phyloP scores from a whole-genome alignment of 2,113 vertebrate species.

The Dolichotis patagonum region DNA sequence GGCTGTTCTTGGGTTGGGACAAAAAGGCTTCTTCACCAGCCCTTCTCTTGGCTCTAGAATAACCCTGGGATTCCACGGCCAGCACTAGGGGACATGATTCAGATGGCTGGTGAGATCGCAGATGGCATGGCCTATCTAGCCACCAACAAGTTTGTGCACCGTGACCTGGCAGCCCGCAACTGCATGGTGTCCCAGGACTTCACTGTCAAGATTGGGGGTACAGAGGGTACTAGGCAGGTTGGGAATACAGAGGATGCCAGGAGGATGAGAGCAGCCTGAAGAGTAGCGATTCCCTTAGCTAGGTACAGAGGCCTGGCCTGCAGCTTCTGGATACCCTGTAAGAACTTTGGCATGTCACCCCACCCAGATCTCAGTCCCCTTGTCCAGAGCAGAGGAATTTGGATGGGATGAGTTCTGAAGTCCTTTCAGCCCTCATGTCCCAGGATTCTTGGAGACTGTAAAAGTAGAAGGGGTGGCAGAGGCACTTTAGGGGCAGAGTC shows the following conservation, averaged over 20 bases:
- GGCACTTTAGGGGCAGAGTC: not conserved
- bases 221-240: conserved; percentile 83
- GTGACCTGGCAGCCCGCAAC: conserved; percentile 90
- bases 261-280: rapidly evolving
- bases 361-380: not conserved
- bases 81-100: conserved; percentile 86
- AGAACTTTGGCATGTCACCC: not conserved
- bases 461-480: not conserved
- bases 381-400: not conserved
- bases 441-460: not conserved
- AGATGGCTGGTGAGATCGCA: conserved; percentile 91
- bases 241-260: conserved; percentile 86
- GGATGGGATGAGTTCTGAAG: not conserved
- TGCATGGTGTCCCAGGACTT: conserved; percentile 92
- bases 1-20: not conserved
- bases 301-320: not conserved
- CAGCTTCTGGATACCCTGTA: not conserved
- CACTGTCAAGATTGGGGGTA: conserved; percentile 91
- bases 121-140: conserved; percentile 91
- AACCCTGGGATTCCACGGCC: conserved; percentile 84
- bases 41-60: conserved; percentile 77
- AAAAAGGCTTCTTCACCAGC: not conserved
- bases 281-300: not conserved
- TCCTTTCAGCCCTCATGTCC: not conserved
- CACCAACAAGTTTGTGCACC: conserved; percentile 91